Evolutionary conservation across 2,888 invertebrate species (phyloP).

Genomic region (Drosophila mettleri): DNA sequence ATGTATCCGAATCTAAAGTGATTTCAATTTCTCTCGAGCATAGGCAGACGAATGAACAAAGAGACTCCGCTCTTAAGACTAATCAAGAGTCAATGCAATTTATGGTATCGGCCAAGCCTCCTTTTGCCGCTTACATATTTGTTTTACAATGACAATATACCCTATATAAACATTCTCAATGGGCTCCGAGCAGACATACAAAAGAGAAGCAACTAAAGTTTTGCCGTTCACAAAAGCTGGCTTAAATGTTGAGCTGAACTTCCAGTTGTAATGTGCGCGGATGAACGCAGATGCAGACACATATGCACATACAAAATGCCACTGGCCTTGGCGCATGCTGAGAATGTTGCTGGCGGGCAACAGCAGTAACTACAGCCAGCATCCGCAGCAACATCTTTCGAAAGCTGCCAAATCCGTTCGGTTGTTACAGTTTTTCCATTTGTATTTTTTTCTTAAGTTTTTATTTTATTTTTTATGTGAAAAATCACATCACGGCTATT

Average conservation of each 20-base stretch:
- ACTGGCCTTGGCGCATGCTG: conserved; percentile 79
- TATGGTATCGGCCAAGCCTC: conserved; percentile 3
- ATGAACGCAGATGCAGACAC: conserved; percentile 15
- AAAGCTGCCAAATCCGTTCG: conserved; percentile 71
- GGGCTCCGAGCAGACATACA: background rate
- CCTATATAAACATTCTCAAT: background rate
- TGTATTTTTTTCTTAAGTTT: conserved; percentile 32
- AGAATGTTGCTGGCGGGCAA: conserved; percentile 67
- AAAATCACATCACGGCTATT: conserved; percentile 72
- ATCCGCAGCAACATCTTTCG: conserved; percentile 62
- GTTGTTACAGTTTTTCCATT: conserved; percentile 65
- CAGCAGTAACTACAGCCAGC: conserved; percentile 33
- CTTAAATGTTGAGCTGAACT: conserved; percentile 58
- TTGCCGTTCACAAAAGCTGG: conserved; percentile 63
- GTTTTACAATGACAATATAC: background rate
- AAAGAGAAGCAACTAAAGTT: conserved; percentile 14
- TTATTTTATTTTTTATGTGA: conserved; percentile 56
- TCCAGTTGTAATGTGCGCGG: conserved; percentile 40
- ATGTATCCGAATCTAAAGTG: background rate
- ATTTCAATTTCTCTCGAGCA: background rate
- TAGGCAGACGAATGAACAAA: background rate
- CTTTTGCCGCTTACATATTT: background rate
- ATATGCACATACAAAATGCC: conserved; percentile 56
- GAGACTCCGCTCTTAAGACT: background rate
- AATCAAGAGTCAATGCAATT: background rate